Conservation (phyloP, 2,113 vertebrate genomes). For the Trichechus manatus region DNA sequence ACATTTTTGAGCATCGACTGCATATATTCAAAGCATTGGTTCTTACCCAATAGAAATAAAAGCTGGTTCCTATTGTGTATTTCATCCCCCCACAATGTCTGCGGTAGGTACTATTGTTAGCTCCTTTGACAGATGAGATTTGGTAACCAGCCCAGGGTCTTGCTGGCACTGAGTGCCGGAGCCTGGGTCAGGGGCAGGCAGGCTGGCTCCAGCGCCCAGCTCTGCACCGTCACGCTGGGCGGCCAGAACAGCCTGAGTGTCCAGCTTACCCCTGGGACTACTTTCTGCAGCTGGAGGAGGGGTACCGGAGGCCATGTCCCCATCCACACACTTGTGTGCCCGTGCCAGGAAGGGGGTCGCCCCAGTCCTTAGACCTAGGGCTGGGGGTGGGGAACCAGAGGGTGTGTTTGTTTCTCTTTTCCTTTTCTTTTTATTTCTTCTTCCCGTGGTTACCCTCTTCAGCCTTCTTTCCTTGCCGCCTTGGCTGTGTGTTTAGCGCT, state of each 20-base stretch:
- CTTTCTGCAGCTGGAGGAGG: neutral
- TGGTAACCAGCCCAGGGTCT: neutral
- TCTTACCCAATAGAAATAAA: neutral
- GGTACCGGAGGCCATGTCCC: neutral
- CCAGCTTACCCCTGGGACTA: neutral
- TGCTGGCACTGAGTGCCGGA: neutral
- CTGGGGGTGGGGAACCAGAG: neutral
- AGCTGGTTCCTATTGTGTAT: neutral
- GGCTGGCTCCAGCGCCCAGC: neutral
- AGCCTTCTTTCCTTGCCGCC: neutral
- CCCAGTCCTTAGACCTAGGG: neutral
- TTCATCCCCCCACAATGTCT: accelerated
- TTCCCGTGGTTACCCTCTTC: too few species aligned
- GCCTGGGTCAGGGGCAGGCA: neutral
- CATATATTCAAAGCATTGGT: neutral
- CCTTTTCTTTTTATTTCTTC: neutral
- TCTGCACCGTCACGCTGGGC: accelerated
- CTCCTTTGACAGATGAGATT: neutral
- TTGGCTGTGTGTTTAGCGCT: neutral
- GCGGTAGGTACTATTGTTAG: neutral
- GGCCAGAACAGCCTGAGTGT: neutral
- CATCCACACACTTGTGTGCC: neutral
- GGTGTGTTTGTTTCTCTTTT: neutral
- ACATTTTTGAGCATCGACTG: neutral
- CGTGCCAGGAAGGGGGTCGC: neutral